Evolutionary conservation across 2,113 vertebrate species (phyloP), one percentile per base, ranked within the genome.

Genomic region (human (Homo sapiens)): DNA sequence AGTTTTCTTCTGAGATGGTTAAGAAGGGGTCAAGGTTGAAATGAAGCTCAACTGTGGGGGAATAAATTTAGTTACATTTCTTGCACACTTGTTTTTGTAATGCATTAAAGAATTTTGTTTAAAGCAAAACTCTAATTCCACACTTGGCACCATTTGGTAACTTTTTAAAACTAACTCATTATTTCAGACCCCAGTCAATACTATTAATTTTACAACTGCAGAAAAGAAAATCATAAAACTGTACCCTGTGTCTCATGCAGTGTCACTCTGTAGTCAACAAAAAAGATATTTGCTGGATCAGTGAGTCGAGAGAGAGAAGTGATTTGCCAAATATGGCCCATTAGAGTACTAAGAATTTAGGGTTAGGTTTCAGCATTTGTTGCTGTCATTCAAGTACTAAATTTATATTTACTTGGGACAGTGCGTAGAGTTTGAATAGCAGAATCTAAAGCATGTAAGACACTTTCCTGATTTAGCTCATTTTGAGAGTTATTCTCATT

Each of bases 361-460:
- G 84, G 27, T 97, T 94, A 40, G 90, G 85, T 98, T 97, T 96
- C 98, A 94, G 45, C 97, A 97, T 70, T 55, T 98, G 98, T n/a
- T 38, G 90, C 92, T 96, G 95, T 90, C 97, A 64, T 66, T 98
- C 97, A 94, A 52, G 7, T 25, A 57, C 45, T 66, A 84, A 95
- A 45, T 95, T 96, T 96, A 87, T 95, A 96, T 96, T 98, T 97
- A 97, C 57, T 82, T 73, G 17, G 35, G 59, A 30, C 92, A 89
- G 70, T 48, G 57, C 93, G 90, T 57, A 2, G 22, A 82, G 93
- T 73, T 95, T 86, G 97, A 75, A 95, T 35, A 87, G 92, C 96
- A 94, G 66, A 94, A 81, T 90, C 27, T 64, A 87, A 92, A 68
- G 76, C 45, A 70, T 86, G 30, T 59, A 70, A 89, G 55, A 59